A percentile compares a stretch with the other conserved stretches of the same genome.
phyloP scores from a whole-genome alignment of 2,797 vertebrate genomes.

The Pithecia hirsuta region DNA sequence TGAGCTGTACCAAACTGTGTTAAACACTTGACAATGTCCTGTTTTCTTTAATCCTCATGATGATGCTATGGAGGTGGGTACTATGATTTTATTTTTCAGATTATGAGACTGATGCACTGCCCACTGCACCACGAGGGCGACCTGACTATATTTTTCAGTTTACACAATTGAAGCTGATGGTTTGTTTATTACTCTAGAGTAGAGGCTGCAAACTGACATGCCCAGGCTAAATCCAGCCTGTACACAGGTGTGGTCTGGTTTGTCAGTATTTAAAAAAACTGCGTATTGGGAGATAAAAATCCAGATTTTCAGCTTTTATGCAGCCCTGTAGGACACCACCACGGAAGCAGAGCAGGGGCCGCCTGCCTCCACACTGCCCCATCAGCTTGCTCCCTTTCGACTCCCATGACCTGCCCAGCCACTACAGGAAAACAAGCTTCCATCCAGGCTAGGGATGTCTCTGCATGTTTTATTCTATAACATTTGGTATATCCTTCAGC shows the following conservation, averaged over 20 bases:
- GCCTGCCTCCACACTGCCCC: background rate
- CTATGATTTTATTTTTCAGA: background rate
- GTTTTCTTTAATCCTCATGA: background rate
- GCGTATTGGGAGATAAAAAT: background rate
- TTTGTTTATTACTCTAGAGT: background rate
- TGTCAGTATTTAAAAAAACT: background rate
- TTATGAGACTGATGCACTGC: background rate
- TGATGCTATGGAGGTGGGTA: background rate
- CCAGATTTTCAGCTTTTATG: background rate
- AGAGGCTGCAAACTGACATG: background rate
- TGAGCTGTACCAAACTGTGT: background rate
- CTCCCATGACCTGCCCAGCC: background rate
- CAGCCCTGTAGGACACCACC: background rate
- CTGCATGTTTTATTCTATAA: background rate
- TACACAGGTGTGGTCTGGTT: background rate
- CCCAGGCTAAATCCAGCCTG: background rate
- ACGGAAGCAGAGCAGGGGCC: fast-evolving
- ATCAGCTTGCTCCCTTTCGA: background rate
- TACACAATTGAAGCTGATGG: background rate
- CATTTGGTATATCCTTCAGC: background rate
- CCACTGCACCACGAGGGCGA: background rate
- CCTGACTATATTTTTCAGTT: background rate
- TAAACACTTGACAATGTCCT: background rate
- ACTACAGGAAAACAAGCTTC: background rate
- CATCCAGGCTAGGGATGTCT: background rate